phyloP scores from a whole-genome alignment of 30 jellyfish, hydroid and myxozoan genomes.

The Nemopilema nomurai region DNA sequence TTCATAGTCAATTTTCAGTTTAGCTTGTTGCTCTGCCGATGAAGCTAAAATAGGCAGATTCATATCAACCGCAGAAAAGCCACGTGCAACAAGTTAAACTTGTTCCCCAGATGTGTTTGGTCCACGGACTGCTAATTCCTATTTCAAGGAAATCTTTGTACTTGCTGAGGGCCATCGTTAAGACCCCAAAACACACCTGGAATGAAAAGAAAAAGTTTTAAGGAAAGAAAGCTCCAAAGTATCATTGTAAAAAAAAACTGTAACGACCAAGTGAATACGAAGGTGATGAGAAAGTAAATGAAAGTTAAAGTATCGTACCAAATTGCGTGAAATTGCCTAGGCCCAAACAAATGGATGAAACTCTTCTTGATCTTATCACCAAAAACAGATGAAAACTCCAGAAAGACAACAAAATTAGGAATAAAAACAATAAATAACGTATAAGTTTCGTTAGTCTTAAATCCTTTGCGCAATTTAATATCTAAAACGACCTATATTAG shows the following conservation, averaged over 20 bases:
- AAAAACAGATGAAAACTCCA: not conserved
- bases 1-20: conserved; percentile 12
- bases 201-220: not conserved
- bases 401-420: not conserved
- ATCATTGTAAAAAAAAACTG: not conserved
- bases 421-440: not conserved
- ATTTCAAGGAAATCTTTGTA: not conserved
- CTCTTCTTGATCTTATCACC: not conserved
- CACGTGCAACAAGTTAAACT: conserved; percentile 37
- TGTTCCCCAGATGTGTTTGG: conserved; percentile 21
- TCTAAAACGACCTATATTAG: not conserved
- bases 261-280: not conserved
- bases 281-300: not conserved
- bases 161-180: conserved; percentile 6
- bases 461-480: conserved; percentile 2
- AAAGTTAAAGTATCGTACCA: not conserved
- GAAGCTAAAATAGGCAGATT: conserved; percentile 6
- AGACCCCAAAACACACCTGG: not conserved
- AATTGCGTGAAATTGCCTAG: not conserved
- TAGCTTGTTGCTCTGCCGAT: not conserved
- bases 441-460: not conserved
- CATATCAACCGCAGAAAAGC: conserved; percentile 21
- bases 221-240: not conserved
- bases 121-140: conserved; percentile 46
- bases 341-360: not conserved